Percentiles rank a stretch among this genome's conserved stretches.
phyloP scores from a whole-genome alignment of 2,888 invertebrate genomes.

The Conus canariensis region DNA sequence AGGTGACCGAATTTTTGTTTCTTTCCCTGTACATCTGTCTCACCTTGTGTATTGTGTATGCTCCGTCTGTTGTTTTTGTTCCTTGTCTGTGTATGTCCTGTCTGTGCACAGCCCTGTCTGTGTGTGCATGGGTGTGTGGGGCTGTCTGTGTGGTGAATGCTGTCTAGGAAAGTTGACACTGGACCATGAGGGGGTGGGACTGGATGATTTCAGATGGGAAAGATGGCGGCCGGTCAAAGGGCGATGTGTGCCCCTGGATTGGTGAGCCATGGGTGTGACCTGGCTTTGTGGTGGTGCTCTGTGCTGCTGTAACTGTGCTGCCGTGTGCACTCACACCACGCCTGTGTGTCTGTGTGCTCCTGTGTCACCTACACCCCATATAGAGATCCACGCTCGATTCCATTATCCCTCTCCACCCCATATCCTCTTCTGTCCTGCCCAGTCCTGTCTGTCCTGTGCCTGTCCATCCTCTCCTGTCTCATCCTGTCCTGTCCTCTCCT shows the following conservation, averaged over 20 bases:
- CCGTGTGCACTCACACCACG: not conserved
- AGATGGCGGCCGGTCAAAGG: slow-evolving; percentile 58
- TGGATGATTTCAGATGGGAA: slow-evolving; percentile 53
- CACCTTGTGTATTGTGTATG: too few relatives aligned
- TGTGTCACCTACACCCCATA: too few relatives aligned
- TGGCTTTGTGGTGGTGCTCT: not conserved
- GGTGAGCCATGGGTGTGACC: slow-evolving; percentile 60
- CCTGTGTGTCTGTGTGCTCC: not conserved
- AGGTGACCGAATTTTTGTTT: too few relatives aligned
- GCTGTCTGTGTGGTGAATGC: not conserved
- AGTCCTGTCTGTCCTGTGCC: not conserved
- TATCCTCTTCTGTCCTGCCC: not conserved
- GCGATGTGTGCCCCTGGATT: slow-evolving; percentile 69
- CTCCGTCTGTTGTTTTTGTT: too few relatives aligned
- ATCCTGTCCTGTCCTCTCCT: not conserved
- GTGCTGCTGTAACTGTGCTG: not conserved
- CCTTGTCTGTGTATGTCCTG: not conserved
- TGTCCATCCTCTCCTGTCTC: not conserved
- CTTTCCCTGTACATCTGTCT: too few relatives aligned
- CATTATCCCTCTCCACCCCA: not conserved
- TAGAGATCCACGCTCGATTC: too few relatives aligned
- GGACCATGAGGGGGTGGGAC: not conserved
- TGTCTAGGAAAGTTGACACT: not conserved
- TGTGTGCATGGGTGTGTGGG: not conserved
- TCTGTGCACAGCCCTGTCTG: not conserved